Percentiles rank a stretch among this genome's conserved stretches.
Evolutionary conservation across 2,797 vertebrate species (phyloP).

Genomic region (Chiloscyllium punctatum): DNA sequence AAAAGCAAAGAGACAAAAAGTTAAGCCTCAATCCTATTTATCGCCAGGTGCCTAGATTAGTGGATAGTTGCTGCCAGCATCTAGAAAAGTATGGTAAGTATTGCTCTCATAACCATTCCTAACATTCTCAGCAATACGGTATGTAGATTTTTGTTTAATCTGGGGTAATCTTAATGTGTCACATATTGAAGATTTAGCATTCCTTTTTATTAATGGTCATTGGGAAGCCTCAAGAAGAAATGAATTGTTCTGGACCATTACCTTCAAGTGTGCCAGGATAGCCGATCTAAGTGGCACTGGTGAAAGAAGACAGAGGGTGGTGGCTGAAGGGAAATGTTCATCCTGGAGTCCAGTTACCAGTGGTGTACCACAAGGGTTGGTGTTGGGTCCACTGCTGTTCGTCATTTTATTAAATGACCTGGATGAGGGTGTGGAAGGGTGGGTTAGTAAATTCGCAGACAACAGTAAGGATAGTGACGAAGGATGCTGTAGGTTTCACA

Average conservation of each 20-base stretch:
- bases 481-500: too few species aligned
- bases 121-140: slow-evolving; percentile 22
- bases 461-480: too few species aligned
- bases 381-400: too few species aligned
- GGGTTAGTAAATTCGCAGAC: too few species aligned
- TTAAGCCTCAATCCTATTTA: slow-evolving; percentile 97
- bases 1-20: slow-evolving; percentile 82
- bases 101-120: slow-evolving; percentile 37
- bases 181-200: background rate
- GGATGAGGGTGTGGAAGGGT: too few species aligned
- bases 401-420: too few species aligned
- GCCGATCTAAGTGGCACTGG: background rate
- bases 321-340: too few species aligned
- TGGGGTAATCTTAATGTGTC: background rate
- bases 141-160: background rate
- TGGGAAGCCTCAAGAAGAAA: background rate
- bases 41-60: slow-evolving; percentile 85
- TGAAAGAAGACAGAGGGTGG: background rate
- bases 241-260: background rate
- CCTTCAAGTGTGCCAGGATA: background rate
- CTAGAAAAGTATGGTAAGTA: slow-evolving; percentile 86
- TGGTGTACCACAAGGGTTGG: too few species aligned
- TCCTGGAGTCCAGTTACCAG: too few species aligned
- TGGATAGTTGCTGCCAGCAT: slow-evolving; percentile 93
- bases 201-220: background rate